Evolutionary conservation across 2,113 vertebrate genomes (phyloP).

Genomic region (Laticauda colubrina): DNA sequence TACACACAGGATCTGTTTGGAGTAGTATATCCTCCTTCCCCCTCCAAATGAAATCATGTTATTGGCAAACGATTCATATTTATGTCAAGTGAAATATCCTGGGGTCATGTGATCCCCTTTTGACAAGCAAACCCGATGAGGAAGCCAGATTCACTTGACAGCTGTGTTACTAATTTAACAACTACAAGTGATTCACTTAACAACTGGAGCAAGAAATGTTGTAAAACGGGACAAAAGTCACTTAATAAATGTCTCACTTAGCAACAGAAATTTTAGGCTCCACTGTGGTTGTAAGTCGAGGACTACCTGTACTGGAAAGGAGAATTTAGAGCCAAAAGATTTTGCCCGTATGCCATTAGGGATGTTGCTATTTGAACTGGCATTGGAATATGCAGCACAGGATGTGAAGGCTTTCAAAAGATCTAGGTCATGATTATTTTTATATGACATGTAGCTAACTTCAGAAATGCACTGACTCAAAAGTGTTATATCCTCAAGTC

Average conservation of each 20-base stretch:
- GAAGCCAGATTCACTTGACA: neutral
- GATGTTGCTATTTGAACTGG: neutral
- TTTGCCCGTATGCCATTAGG: neutral
- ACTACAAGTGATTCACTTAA: neutral
- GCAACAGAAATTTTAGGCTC: neutral
- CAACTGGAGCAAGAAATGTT: neutral
- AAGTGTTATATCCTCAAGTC: rapidly evolving
- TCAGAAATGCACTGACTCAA: neutral
- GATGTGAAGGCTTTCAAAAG: neutral
- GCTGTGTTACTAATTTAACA: too few species aligned
- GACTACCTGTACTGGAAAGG: neutral
- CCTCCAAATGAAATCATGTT: neutral
- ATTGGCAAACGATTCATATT: neutral
- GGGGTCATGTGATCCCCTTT: neutral
- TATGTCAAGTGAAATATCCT: neutral
- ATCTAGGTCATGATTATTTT: neutral
- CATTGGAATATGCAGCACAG: neutral
- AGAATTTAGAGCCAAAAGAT: neutral
- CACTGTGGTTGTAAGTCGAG: neutral
- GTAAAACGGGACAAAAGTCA: neutral
- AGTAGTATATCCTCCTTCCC: too few species aligned
- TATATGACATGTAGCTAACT: neutral
- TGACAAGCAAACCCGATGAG: neutral
- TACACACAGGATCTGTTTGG: too few species aligned
- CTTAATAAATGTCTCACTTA: neutral